Base-by-base conservation (phyloP, 2,797 vertebrate genomes). In the Rhynchotus rufescens region DNA sequence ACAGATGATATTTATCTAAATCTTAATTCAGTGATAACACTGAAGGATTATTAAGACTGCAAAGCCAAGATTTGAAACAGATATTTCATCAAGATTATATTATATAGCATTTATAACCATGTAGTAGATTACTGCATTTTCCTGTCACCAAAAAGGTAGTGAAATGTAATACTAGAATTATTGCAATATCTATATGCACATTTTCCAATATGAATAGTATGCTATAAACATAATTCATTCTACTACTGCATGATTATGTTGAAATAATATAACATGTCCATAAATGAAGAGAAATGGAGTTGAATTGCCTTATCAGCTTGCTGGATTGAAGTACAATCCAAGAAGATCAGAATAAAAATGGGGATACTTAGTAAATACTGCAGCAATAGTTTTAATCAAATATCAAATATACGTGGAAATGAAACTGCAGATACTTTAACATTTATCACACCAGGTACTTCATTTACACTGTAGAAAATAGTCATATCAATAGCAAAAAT, bases 161-260 rank as follows among this genome's bases (percentile, higher is more conserved):
- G 81, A 96, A 98, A 97, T 86, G 80, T 52, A 94, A 94, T 96
- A 95, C 96, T 88, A 96, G 92, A 96, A 95, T 97, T 97, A 97
- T 83, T 97, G 83, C 93, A 94, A 94, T 95, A 94, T 96, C 95
- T 96, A 82, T 91, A 92, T 13, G 72, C 95, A 97, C 92, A 91
- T 96, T 97, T 97, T 97, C 96, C 95, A 96, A 93, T 97, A 95
- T 90, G 89, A 98, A 96, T 96, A 73, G 83, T 75, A 69, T 76
- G 72, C 89, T 94, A 97, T 97, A 97, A 97, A 97, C 94, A 96
- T 97, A 97, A 96, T 93, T 97, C 96, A 94, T 82, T 94, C 87
- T 86, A 86, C 95, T 92, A 89, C 83, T 69, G 57, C 84, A 47
- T 89, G 93, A 97, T 97, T 97, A 96, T 95, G 90, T 95, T 97